Base-by-base conservation (phyloP, 2,888 invertebrate genomes). In the Stenchaetothrips biformis region DNA sequence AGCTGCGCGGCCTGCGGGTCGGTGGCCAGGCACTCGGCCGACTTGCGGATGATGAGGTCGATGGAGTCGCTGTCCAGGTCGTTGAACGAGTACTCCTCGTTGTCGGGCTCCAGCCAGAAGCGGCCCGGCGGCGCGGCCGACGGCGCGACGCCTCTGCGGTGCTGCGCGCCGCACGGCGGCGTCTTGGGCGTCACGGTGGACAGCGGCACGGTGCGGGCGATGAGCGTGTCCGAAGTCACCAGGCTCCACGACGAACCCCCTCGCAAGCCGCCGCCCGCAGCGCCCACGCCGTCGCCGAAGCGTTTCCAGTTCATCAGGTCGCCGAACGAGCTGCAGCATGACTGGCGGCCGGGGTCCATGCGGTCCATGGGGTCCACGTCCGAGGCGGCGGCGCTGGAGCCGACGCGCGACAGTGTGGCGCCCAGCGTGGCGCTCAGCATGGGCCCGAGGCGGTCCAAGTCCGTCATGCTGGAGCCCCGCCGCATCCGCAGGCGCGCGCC, bases 301-400 rank as follows among this genome's bases (percentile, higher is more conserved):
- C 91, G 91, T 84, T 91, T 91, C 84, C 90, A 86, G 86, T 94
- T 94, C 94, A 94, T 94, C 84, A 94, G 87, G 86, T 94, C 94
- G 3, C 94, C 94, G 78, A 94, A 74, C 67, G 67, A 74, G 67
- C 67, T 74, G 67, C 67, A 74, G 67, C 67, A 74, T 25, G 67
- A 74, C 67, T 74, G 67, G 9, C 67, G 67, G 9, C 67, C 67
- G 25, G 67, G 25, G 67, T 74, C 67, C 67, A 74, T 74, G 67
- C 25, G 67, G 67, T 74, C 67, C 25, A 74, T 25, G 67, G 21
- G 67, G 67, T 25, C 67, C 21, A n/a, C 25, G 84, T 83, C 18
- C 85, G 79, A 37, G 85, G 84, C 27, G 89, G 88, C 6, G 88
- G 88, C 2, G 88, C 87, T 16, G 86, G 87, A 48, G 87, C 86